phyloP scores from a whole-genome alignment of 2,888 invertebrate genomes.

The Orchesella flavescens region DNA sequence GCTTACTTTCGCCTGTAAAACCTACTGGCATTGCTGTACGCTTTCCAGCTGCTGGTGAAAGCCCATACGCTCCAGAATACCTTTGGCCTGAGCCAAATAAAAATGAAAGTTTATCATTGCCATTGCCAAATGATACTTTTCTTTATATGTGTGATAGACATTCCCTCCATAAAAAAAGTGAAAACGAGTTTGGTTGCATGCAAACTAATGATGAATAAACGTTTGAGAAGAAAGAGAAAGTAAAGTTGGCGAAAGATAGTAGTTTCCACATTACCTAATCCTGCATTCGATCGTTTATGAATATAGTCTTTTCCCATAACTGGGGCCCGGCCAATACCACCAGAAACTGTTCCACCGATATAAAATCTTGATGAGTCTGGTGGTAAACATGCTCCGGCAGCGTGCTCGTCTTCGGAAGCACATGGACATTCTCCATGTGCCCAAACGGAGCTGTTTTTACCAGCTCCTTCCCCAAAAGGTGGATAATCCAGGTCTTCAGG shows the following conservation, averaged over 20 bases:
- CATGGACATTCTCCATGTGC: slow-evolving; percentile 67
- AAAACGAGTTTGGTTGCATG: no score
- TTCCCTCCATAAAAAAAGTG: no score
- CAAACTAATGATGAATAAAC: no score
- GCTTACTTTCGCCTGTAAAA: slow-evolving; percentile 73
- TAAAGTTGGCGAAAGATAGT: background rate
- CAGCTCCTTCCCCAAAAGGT: slow-evolving; percentile 62
- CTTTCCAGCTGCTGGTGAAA: slow-evolving; percentile 67
- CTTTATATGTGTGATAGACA: no score
- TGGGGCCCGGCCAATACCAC: slow-evolving; percentile 68
- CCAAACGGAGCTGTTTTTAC: slow-evolving; percentile 67
- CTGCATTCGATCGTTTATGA: slow-evolving; percentile 62
- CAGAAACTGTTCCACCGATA: slow-evolving; percentile 69
- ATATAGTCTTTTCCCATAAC: slow-evolving; percentile 69
- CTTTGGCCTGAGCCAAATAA: slow-evolving; percentile 63
- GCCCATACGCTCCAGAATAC: slow-evolving; percentile 68
- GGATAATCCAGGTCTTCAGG: slow-evolving; percentile 63
- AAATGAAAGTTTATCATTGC: background rate
- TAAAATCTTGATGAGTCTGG: slow-evolving; percentile 69
- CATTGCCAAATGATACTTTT: background rate
- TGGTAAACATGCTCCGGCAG: slow-evolving; percentile 65
- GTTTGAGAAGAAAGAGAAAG: no score
- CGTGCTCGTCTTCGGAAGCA: slow-evolving; percentile 70
- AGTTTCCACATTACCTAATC: slow-evolving; percentile 23
- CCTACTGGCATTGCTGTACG: slow-evolving; percentile 78